Conservation (phyloP, 2,797 vertebrate species). For the Acanthopagrus latus region DNA sequence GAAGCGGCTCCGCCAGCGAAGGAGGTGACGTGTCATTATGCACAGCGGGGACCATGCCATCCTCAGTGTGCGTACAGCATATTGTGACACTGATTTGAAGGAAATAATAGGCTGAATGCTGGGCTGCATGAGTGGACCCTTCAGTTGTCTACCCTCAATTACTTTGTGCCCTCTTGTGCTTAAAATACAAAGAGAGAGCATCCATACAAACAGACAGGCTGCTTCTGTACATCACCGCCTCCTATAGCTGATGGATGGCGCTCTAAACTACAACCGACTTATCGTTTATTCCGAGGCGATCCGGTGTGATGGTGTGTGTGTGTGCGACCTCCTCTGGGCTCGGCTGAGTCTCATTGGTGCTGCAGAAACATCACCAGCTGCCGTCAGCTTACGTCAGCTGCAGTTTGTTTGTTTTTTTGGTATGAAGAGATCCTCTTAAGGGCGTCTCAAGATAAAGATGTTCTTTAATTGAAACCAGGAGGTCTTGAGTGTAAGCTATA, state of each 20-base stretch:
- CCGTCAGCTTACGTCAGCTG: background rate
- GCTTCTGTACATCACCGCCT: background rate
- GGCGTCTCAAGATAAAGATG: background rate
- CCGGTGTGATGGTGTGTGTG: conserved; percentile 6
- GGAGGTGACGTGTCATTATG: conserved; percentile 51
- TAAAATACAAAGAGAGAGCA: background rate
- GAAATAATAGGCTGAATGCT: conserved; percentile 48
- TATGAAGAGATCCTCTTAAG: background rate
- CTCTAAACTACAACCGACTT: background rate
- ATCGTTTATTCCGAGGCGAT: background rate
- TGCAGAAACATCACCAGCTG: conserved; percentile 43
- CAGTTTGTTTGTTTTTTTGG: background rate
- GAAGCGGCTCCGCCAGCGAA: conserved; percentile 9
- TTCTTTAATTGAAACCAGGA: background rate
- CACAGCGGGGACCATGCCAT: conserved; percentile 21
- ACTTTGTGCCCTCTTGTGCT: background rate
- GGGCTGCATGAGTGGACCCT: conserved; percentile 21
- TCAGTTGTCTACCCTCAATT: conserved; percentile 21
- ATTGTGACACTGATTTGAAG: conserved; percentile 36
- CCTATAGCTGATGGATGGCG: background rate
- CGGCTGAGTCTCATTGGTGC: conserved; percentile 10
- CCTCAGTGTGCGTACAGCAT: conserved; percentile 8
- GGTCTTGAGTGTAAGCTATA: background rate
- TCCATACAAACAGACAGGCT: conserved; percentile 2
- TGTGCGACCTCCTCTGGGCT: background rate